Percentiles rank a stretch among this genome's conserved stretches.
These are phyloP conservation scores for Alca torda DNA, from an alignment of 2,797 vertebrate genomes.

Conservation along the genomic window DNA sequence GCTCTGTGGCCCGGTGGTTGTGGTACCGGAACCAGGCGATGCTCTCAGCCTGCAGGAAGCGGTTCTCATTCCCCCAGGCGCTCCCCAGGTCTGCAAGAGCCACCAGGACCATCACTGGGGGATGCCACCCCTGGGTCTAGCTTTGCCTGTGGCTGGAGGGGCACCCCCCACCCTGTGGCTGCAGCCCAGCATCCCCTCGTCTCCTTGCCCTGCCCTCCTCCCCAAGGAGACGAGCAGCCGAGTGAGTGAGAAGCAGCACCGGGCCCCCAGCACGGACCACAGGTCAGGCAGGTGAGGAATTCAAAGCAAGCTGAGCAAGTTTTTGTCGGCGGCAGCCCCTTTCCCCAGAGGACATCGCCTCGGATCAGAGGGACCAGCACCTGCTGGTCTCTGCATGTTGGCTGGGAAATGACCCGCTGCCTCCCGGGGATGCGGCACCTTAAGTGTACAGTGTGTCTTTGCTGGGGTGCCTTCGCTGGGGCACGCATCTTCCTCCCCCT, in stretches of 20 bases:
- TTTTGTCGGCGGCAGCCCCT: background rate
- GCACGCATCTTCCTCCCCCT: background rate
- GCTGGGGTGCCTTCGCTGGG: rapidly evolving
- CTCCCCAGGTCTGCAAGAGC: conserved; percentile 87
- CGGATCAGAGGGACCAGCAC: background rate
- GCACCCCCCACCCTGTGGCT: background rate
- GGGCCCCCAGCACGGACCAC: rapidly evolving
- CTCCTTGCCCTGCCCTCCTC: rapidly evolving
- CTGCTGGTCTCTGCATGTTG: rapidly evolving
- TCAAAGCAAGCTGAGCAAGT: background rate
- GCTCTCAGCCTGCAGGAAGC: conserved; percentile 87
- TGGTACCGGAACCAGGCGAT: conserved; percentile 97
- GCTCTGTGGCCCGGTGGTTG: conserved; percentile 82
- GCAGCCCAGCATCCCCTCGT: background rate
- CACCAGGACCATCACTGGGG: background rate
- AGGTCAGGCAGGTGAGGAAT: background rate
- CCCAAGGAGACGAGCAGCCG: background rate
- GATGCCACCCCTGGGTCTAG: background rate
- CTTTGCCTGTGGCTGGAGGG: background rate
- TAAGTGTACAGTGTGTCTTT: background rate
- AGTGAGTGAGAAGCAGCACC: rapidly evolving
- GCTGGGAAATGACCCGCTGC: background rate
- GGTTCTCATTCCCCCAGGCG: conserved; percentile 90
- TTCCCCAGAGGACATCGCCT: background rate
- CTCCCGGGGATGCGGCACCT: background rate